Base-by-base conservation (phyloP, 1,140 invertebrate species). In the Cherax destructor region DNA sequence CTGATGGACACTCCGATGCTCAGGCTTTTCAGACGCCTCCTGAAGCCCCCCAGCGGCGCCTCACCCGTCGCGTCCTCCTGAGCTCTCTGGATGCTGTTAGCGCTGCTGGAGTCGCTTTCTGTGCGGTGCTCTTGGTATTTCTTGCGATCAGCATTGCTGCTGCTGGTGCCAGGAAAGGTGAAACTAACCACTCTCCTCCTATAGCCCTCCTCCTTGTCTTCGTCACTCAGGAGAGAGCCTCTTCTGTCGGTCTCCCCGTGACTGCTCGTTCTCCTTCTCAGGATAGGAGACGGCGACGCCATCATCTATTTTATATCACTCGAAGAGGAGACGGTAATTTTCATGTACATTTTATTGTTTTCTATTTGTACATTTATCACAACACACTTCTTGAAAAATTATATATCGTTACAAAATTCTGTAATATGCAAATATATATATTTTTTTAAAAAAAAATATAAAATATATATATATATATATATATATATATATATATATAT, bases 121-220 rank as follows among this genome's bases (percentile, higher is more conserved):
- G 76, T 13, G 10, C 59, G 24, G 16, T 21, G 18, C n/a, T 47
- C 50, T 18, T 16, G 52, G 72, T 61, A 69, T 41, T 24, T 49
- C 47, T 59, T 77, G 50, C 21, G 18, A 24, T 69, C 30, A 30
- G 56, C 16, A 21, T n/a, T 41, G 30, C 77, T 9, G 30, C 52
- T 59, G 86, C 74, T 88, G 49, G 41, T 79, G 49, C 56, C 77
- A 21, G 88, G 83, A 30, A 10, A 77, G 72, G 88, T 85, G 59
- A 91, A 91, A 74, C 88, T 90, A 30, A 91, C 88, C 52, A 91
- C 88, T 18, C 88, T 65, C 47, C 88, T 41, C 30, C 83, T 41
- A 41, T 69, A 84, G 59, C 61, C 13, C 4, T 74, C 83, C 2
- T 72, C 83, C 56, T 11, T 52, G 61, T 84, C 61, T 5, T 84